Evolutionary conservation across 2,888 invertebrate species (phyloP).

Genomic region (Sphecodes monilicornis): DNA sequence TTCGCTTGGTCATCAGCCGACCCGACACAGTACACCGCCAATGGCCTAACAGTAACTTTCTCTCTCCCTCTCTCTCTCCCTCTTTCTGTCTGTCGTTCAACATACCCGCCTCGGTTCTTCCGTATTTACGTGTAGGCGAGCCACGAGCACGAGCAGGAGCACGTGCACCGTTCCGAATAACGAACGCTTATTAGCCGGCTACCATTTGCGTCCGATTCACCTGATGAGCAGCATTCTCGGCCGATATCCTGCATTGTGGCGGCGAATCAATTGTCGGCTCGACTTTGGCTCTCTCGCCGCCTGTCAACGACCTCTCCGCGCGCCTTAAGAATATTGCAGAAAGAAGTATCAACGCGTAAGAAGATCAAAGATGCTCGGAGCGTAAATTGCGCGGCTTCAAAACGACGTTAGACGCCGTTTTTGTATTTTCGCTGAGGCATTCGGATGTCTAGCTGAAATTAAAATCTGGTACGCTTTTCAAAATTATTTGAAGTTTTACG

Average conservation of each 20-base stretch:
- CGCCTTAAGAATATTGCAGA: background rate
- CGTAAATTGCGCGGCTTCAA: constrained; percentile 28
- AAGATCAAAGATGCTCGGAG: background rate
- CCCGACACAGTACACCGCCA: constrained; percentile 57
- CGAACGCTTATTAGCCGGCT: constrained; percentile 75
- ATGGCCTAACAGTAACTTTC: constrained; percentile 70
- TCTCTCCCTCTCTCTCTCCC: constrained; percentile 53
- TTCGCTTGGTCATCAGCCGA: constrained; percentile 67
- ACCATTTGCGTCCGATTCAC: constrained; percentile 80
- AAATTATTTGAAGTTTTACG: background rate
- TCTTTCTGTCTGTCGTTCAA: constrained; percentile 14
- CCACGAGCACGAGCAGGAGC: constrained; percentile 49
- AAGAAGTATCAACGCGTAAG: background rate
- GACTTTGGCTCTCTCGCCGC: constrained; percentile 25
- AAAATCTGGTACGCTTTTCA: constrained; percentile 6
- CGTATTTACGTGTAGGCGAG: constrained; percentile 62
- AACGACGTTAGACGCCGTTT: background rate
- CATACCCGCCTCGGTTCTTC: constrained; percentile 51
- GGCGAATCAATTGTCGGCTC: constrained; percentile 66
- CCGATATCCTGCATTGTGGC: constrained; percentile 64
- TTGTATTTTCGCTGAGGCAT: background rate
- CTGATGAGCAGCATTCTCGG: constrained; percentile 77
- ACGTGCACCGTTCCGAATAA: constrained; percentile 63
- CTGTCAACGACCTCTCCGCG: constrained; percentile 2
- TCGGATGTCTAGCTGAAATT: background rate